phyloP scores from a whole-genome alignment of 2,888 invertebrate species.

The Syrista parreyssii region DNA sequence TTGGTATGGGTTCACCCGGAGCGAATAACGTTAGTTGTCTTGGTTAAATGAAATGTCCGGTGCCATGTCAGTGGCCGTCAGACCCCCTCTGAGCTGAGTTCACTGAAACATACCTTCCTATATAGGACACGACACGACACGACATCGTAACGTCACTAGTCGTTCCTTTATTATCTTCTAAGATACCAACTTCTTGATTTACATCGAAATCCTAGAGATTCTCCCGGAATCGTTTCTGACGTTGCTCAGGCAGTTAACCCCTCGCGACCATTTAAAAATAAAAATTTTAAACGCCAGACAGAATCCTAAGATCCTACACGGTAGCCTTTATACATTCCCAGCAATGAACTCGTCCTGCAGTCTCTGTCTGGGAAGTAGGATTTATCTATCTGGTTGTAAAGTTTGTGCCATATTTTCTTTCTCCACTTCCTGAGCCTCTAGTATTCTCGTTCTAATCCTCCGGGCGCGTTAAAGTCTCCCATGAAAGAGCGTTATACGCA shows the following conservation, averaged over 20 bases:
- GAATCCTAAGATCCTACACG: background rate
- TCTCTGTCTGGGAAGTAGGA: background rate
- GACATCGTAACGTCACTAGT: constrained; percentile 41
- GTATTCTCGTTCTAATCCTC: background rate
- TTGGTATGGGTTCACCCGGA: constrained; percentile 13
- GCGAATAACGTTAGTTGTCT: constrained; percentile 24
- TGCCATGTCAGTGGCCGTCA: constrained; percentile 42
- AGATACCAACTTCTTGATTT: constrained; percentile 18
- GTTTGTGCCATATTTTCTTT: background rate
- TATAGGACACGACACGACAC: constrained; percentile 34
- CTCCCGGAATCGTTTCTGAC: constrained; percentile 8
- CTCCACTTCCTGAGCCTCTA: background rate
- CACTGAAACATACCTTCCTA: constrained; percentile 34
- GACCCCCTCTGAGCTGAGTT: constrained; percentile 41
- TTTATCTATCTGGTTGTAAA: background rate
- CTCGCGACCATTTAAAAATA: background rate
- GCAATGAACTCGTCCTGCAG: background rate
- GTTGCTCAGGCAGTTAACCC: constrained; percentile 12
- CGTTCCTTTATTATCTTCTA: constrained; percentile 39
- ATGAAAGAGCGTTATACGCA: background rate
- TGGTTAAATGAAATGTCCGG: constrained; percentile 49
- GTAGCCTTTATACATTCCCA: background rate
- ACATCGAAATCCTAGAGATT: constrained; percentile 22
- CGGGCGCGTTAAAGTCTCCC: background rate
- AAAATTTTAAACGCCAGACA: background rate